Evolutionary conservation across 92 coral and sea anemone species (phyloP).

Genomic region (Blastomussa wellsi): DNA sequence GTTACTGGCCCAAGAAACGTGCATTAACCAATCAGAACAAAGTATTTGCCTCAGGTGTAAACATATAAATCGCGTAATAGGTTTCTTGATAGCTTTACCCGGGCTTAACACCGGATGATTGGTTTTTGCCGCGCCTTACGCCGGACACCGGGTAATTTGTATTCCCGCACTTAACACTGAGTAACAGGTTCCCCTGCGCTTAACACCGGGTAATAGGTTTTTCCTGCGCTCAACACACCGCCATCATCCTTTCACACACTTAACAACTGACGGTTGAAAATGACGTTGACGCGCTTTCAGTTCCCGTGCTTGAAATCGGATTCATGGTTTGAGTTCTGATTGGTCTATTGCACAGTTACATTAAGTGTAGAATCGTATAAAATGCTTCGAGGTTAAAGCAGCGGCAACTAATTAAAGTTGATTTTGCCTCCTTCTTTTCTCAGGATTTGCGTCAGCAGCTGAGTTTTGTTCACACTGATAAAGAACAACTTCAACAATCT

Average conservation of each 20-base stretch:
- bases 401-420: background rate
- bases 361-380: background rate
- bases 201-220: background rate
- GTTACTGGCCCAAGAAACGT: background rate
- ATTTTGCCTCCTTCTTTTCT: background rate
- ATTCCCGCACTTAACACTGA: too few relatives aligned
- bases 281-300: too few relatives aligned
- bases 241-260: too few relatives aligned
- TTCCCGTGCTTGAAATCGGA: background rate
- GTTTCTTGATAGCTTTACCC: too few relatives aligned
- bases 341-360: background rate
- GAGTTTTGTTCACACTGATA: constrained; percentile 43
- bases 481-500: constrained; percentile 57
- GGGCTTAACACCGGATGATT: background rate
- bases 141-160: background rate
- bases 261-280: too few relatives aligned
- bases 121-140: too few relatives aligned
- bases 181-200: background rate
- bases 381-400: background rate
- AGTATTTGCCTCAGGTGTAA: too few relatives aligned
- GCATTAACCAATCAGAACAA: background rate
- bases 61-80: too few relatives aligned
- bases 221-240: background rate
- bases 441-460: constrained; percentile 56
- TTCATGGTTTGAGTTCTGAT: background rate